Conservation (phyloP, 1,140 invertebrate genomes). For the Brachionus paranguensis region DNA sequence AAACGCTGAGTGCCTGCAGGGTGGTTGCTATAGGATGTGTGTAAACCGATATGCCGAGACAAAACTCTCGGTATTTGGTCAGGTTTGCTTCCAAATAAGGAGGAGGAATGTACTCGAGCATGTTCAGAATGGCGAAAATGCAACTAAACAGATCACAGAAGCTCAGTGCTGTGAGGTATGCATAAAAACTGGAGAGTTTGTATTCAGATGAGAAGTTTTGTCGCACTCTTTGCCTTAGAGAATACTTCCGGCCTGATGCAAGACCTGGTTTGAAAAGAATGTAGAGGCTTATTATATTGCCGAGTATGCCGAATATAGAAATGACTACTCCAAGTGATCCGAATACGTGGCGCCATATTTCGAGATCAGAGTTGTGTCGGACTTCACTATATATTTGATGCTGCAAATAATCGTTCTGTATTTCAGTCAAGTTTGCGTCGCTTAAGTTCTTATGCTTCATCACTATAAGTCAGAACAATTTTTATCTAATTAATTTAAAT, state of each 20-base stretch:
- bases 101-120: constrained; percentile 29
- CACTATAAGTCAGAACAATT: neutral
- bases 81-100: constrained; percentile 14
- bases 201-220: neutral
- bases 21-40: constrained; percentile 29
- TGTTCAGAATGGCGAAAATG: constrained; percentile 26
- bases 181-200: constrained; percentile 22
- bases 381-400: constrained; percentile 39
- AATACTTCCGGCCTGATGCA: neutral
- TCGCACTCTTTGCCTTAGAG: neutral
- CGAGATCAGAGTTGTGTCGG: constrained; percentile 1
- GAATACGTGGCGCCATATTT: constrained; percentile 2
- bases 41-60: constrained; percentile 6
- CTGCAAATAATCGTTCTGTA: constrained; percentile 26
- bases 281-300: neutral
- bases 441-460: neutral
- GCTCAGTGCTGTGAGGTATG: constrained; percentile 6
- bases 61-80: neutral
- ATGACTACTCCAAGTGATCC: neutral
- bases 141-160: constrained; percentile 33
- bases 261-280: neutral
- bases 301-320: neutral
- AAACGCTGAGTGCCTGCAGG: constrained; percentile 17
- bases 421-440: neutral
- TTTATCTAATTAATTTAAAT: neutral